A percentile compares a stretch with the other conserved stretches of the same genome.
Evolutionary conservation across 2,888 invertebrate genomes (phyloP).

Genomic region (Corbicula japonica): DNA sequence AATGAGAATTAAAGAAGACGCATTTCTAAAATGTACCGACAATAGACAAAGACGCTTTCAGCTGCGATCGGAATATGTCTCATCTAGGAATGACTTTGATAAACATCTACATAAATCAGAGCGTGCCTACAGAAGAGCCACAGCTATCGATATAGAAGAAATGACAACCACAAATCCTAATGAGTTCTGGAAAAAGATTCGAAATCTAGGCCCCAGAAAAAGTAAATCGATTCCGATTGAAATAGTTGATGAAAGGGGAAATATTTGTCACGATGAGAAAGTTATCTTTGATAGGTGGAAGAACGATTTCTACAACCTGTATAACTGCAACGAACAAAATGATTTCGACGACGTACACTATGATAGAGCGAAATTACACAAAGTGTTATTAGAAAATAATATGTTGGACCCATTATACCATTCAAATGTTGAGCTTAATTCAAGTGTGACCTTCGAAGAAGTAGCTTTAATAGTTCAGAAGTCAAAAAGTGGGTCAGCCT

Average conservation of each 20-base stretch:
- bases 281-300: conserved; percentile 41
- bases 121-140: conserved; percentile 29
- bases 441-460: conserved; percentile 17
- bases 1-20: conserved; percentile 14
- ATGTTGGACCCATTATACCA: conserved; percentile 29
- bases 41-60: background rate
- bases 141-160: conserved; percentile 33
- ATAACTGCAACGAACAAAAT: conserved; percentile 21
- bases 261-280: conserved; percentile 1
- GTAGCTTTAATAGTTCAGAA: background rate
- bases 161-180: conserved; percentile 42
- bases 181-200: conserved; percentile 52
- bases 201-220: conserved; percentile 39
- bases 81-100: conserved; percentile 27
- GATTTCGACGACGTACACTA: conserved; percentile 1
- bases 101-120: conserved; percentile 21
- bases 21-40: conserved; percentile 22
- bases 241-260: conserved; percentile 19
- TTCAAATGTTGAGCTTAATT: conserved; percentile 6
- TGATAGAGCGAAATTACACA: conserved; percentile 27
- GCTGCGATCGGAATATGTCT: conserved; percentile 9
- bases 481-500: conserved; percentile 8
- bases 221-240: conserved; percentile 31
- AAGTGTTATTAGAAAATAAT: conserved; percentile 31
- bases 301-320: conserved; percentile 37